Evolutionary conservation across 2,113 vertebrate species (phyloP), one percentile per base, ranked within the genome.

Genomic region (Eupsittula cactorum): DNA sequence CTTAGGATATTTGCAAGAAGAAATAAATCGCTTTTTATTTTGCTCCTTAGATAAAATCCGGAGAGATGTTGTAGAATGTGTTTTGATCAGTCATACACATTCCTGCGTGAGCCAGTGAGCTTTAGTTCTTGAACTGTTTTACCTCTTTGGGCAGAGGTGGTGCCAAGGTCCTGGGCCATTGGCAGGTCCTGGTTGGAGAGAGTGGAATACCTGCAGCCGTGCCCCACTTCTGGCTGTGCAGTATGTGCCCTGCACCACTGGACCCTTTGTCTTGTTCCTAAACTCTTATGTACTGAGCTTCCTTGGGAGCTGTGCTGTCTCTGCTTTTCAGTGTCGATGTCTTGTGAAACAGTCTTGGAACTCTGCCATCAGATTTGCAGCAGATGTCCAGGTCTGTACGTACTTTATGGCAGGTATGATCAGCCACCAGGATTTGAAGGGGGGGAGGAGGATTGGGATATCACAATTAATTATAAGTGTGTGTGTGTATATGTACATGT

Each of bases 401-500:
- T 68, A 68, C 78, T 28, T 64, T 4, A 7, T 3, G 12, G 28
- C 24, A 77, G 44, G 29, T 85, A 11, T 13, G n/a, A 64, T 46
- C 52, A 79, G 37, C 47, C 39, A 33, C 24, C 27, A n/a, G 60
- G 11, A 47, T 91, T n/a, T 41, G 24, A 21, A 39, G 25, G 17
- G 33, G 7, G 11, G 16, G n/a, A 3, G 6, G 31, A 33, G 47
- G 7, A 57, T 9, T 57, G 33, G 20, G 55, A 19, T 52, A 29
- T 47, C 0, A 9, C 24, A 28, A 3, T 52, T 16, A 74, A 28
- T 82, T 62, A 13, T 17, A 10, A 44, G 24, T 21, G 3, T 5
- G 5, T 3, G 4, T 4, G 15, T 25, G 25, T 28, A 1, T 19
- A 16, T 24, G 5, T 44, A 2, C 6, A 0, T 5, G 27, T 17